Conservation (phyloP, 2,888 invertebrate species). For the Xestia ashworthii region DNA sequence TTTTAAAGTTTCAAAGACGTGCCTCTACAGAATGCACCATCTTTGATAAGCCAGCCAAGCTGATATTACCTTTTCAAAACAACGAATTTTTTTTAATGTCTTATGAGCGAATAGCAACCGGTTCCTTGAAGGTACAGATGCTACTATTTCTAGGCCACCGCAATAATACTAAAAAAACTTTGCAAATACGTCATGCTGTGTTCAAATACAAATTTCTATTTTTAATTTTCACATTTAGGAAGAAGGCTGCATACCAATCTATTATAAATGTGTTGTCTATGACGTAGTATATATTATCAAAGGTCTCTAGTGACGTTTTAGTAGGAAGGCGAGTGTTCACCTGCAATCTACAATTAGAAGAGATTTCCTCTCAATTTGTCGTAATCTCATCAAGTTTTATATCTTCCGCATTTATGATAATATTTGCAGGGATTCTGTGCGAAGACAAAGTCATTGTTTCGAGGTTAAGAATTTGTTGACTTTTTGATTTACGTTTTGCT, state of each 20-base stretch:
- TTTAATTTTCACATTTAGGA: constrained; percentile 8
- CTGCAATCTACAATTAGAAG: constrained; percentile 33
- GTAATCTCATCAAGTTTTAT: constrained; percentile 34
- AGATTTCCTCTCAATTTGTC: constrained; percentile 52
- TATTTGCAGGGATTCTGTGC: constrained; percentile 58
- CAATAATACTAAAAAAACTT: background rate
- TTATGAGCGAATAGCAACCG: too few relatives aligned
- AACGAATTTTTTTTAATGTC: background rate
- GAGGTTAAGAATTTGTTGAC: constrained; percentile 48
- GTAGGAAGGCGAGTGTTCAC: constrained; percentile 44
- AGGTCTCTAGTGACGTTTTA: constrained; percentile 53
- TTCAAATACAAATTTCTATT: background rate
- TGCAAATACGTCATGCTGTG: background rate
- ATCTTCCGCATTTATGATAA: constrained; percentile 64
- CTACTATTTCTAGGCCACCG: background rate
- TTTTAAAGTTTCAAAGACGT: background rate
- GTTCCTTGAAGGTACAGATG: background rate
- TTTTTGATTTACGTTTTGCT: constrained; percentile 22
- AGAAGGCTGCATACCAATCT: constrained; percentile 40
- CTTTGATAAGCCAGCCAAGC: too few relatives aligned
- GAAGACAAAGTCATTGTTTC: constrained; percentile 37
- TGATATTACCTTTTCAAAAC: too few relatives aligned
- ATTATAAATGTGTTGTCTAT: constrained; percentile 30
- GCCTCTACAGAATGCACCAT: background rate
- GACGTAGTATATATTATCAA: constrained; percentile 42